Evolutionary conservation across 2,888 invertebrate species (phyloP), one percentile per base, ranked within the genome.

Genomic region (Oasisia sp.): DNA sequence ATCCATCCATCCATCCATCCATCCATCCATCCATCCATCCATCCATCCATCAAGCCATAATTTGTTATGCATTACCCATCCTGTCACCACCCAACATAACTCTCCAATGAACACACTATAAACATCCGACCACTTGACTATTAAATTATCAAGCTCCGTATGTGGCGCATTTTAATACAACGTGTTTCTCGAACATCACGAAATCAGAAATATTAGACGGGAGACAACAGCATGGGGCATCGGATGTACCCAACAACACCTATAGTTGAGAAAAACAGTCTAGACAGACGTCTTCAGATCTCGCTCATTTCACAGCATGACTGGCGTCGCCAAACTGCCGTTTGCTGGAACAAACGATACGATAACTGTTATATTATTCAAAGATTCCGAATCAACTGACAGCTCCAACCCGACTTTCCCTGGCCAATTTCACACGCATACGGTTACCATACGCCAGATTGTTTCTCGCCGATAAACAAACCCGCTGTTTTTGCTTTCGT

Each of bases 291-390:
- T 27, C 19, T 74, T 27, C n/a, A 74, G 74, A 74, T 27, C 74
- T 19, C 74, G n/a, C n/a, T 27, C 7, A 7, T 27, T n/a, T 19
- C 74, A 74, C 74, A 74, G 74, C 74, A 74, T 27, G 74, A 74
- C 74, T 27, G 27, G 74, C 74, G 74, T 74, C 74, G 74, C 27
- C 27, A 74, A 74, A 74, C 19, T 74, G 74, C 27, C 74, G n/a
- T 74, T 74, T 27, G 74, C 27, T 74, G 74, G 27, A 74, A 74
- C 74, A 74, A 74, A 7, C 27, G 74, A 74, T 74, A 74, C 74
- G 74, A 74, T 74, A 74, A 74, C 74, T 74, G 74, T 74, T 74
- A 74, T 74, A n/a, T 74, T 74, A n/a, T 74, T 27, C 74, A 74
- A 19, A n/a, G 7, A 27, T 74, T 74, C 74, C 27, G 74, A 74